phyloP scores from a whole-genome alignment of 2,888 invertebrate genomes.

The Allophyes oxyacanthae region DNA sequence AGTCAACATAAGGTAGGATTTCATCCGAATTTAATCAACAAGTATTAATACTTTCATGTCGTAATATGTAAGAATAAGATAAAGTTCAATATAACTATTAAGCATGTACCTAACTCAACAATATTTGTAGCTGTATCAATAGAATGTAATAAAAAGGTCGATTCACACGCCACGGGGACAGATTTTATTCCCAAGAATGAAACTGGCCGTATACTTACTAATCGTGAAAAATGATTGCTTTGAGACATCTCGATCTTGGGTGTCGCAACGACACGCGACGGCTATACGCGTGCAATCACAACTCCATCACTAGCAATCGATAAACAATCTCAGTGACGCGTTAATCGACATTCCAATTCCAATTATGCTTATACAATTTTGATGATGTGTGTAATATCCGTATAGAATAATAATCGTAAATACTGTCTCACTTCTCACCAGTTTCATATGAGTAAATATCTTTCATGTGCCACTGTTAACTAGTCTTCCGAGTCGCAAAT shows the following conservation, averaged over 20 bases:
- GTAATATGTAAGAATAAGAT: constrained; percentile 12
- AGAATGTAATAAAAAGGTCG: constrained; percentile 36
- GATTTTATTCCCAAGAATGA: constrained; percentile 1
- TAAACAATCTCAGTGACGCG: constrained; percentile 21
- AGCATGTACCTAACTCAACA: background rate
- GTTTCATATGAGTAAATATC: too few relatives aligned
- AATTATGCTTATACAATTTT: constrained; percentile 18
- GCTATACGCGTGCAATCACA: background rate
- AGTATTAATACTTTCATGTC: constrained; percentile 24
- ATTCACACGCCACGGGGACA: constrained; percentile 28
- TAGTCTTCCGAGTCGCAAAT: constrained; percentile 23
- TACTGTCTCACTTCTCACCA: constrained; percentile 15
- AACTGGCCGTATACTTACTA: constrained; percentile 2
- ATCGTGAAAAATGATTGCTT: constrained; percentile 4
- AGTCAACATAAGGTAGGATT: constrained; percentile 14
- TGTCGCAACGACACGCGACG: too few relatives aligned
- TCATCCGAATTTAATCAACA: constrained; percentile 47
- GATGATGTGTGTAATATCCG: constrained; percentile 28
- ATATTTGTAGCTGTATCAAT: constrained; percentile 24
- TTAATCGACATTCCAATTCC: constrained; percentile 24
- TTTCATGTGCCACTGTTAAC: too few relatives aligned
- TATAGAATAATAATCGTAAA: constrained; percentile 18
- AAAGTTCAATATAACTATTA: too few relatives aligned
- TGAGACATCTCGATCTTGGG: background rate
- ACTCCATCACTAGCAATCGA: background rate